Evolutionary conservation across 2,113 vertebrate genomes (phyloP), one percentile per base, ranked within the genome.

Genomic region (Ammodytes marinus): DNA sequence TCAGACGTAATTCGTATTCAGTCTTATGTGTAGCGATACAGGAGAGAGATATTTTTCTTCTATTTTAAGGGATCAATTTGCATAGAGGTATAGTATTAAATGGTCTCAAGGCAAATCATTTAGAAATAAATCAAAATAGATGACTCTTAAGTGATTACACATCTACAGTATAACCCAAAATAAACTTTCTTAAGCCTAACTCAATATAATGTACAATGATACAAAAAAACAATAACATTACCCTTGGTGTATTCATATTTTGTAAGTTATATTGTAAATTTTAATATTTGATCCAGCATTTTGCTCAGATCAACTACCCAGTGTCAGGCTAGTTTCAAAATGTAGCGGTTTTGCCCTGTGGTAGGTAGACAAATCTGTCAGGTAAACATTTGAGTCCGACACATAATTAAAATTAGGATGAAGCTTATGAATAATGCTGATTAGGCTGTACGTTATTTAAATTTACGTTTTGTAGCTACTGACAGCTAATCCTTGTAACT

Each of bases 331-430:
- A 39, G 68, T 63, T 19, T 71, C 27, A 4, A 79, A 63, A 83
- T 77, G 74, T 87, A 87, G 84, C 81, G 60, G 27, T 72, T 72
- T 72, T 66, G 47, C 69, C 27, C 43, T 82, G 65, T 65, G 53
- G 65, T 79, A 45, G 49, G 42, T 55, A 72, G 54, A 80, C 70
- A 69, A 53, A 15, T 12, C 69, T 77, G 4, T 2, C 37, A 69
- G 69, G 67, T 68, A 58, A 83, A 77, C 15, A 47, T 42, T 17
- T 57, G 59, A 80, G 63, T 58, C 5, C 3, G 15, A 14, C 35
- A 59, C 65, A 40, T 85, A 74, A 81, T 72, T 55, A 78, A 84
- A 77, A 35, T 69, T 13, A 49, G 8, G 57, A 45, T 64, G 63
- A 71, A 39, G 63, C 77, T 1, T 15, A 77, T 84, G 63, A 69